phyloP scores from a whole-genome alignment of 37 sponge, comb jelly and placozoan genomes.

The Mnemiopsis leidyi region DNA sequence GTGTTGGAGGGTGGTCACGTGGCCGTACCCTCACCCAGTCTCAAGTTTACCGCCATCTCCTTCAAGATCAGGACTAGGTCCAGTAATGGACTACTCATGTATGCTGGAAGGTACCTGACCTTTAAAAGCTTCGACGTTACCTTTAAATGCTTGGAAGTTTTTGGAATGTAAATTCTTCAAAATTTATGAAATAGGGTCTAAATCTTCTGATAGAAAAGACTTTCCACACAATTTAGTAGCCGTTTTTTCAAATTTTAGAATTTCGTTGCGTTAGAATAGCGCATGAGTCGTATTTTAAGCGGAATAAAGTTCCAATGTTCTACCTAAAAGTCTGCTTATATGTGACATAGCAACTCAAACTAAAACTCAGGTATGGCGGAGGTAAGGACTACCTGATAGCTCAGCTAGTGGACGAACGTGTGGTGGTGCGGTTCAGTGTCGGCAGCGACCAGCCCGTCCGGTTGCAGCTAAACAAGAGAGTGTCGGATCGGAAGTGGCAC shows the following conservation, averaged over 20 bases:
- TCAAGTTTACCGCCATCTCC: constrained; percentile 11
- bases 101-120: constrained; percentile 34
- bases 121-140: too few species aligned
- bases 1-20: constrained; percentile 20
- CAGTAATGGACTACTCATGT: background rate
- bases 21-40: background rate
- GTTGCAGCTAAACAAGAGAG: background rate
- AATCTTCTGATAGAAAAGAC: too few species aligned
- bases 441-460: background rate
- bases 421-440: background rate
- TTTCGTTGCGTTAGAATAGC: too few species aligned
- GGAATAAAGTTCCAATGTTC: too few species aligned
- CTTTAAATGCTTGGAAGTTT: too few species aligned
- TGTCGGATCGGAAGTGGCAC: constrained; percentile 39
- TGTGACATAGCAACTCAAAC: too few species aligned
- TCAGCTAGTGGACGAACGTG: background rate
- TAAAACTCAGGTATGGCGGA: constrained; percentile 42
- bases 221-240: too few species aligned
- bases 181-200: too few species aligned
- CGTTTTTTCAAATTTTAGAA: too few species aligned
- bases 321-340: too few species aligned
- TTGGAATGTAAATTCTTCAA: too few species aligned
- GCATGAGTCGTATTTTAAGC: too few species aligned
- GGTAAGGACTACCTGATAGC: background rate
- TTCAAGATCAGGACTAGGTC: constrained; percentile 56